Evolutionary conservation across 2,113 vertebrate genomes (phyloP).

Genomic region (Tenrec ecaudatus): DNA sequence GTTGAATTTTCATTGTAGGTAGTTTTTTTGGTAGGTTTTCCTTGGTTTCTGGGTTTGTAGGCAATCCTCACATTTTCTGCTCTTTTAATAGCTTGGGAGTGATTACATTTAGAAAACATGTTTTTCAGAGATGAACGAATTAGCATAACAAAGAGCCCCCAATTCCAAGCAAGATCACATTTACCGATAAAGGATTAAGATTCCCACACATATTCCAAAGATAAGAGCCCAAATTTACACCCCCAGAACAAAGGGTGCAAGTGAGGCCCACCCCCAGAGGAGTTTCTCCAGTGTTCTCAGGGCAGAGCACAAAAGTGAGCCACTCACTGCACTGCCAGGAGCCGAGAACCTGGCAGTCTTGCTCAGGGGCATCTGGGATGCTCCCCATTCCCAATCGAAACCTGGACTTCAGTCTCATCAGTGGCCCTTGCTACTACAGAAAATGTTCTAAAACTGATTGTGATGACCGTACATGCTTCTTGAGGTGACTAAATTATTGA

Average conservation of each 20-base stretch:
- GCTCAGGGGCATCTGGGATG: not conserved
- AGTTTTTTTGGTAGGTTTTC: not conserved
- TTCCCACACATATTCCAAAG: not conserved
- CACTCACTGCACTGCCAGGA: not conserved
- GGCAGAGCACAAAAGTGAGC: not conserved
- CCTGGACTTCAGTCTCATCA: not conserved
- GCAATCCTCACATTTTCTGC: not conserved
- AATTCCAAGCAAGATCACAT: not conserved
- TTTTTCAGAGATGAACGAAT: not conserved
- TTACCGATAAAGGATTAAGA: not conserved
- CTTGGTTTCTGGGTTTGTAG: not conserved
- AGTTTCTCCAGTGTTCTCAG: not conserved
- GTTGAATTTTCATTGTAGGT: not conserved
- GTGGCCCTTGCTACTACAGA: not conserved
- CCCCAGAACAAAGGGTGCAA: not conserved
- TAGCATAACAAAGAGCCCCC: not conserved
- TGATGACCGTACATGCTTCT: too few species aligned
- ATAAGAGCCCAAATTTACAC: not conserved
- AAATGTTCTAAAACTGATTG: too few species aligned
- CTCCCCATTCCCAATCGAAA: not conserved
- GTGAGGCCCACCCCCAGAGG: not conserved
- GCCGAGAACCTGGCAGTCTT: not conserved
- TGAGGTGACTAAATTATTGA: too few species aligned
- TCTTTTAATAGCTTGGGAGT: not conserved
- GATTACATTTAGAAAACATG: not conserved